Base-by-base conservation (phyloP, 1,140 invertebrate genomes). In the Phthorimaea operculella region DNA sequence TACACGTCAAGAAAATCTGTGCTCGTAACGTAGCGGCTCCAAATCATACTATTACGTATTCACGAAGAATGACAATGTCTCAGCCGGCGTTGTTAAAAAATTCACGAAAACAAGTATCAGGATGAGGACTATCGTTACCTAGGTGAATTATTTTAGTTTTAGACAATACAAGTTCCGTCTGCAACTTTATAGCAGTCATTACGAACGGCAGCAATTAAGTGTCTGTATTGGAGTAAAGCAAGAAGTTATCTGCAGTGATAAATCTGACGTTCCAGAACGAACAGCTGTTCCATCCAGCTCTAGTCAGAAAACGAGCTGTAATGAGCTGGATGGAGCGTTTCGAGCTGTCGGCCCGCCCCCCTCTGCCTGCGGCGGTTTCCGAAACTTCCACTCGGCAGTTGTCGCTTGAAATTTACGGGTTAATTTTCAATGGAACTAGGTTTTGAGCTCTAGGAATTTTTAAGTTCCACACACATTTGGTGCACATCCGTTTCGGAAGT, bases 331-430 rank as follows among this genome's bases (percentile, higher is more conserved):
- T 68, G 57, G 63, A 66, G 60, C 57, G 62, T 63, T 66, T 66
- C 59, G 62, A 71, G 68, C 66, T 68, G 66, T 70, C 74, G 71
- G 66, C 70, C 47, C 45, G 70, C 60, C 64, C 54, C 58, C 64
- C 68, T 28, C 66, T 64, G 72, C 80, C 80, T 72, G 60, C 76
- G 80, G 80, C 79, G 77, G 80, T 82, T 76, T 70, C 67, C 55
- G 68, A 79, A 83, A 83, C 66, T 83, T 83, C 70, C 66, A 71
- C 77, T 74, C 72, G 73, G 74, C 76, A 78, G 70, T 83, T 83
- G 80, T 82, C 75, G 79, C 74, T 56, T 70, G 63, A 79, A 83
- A 83, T 83, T 82, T 83, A 83, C 77, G 74, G 72, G 74, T 81
- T 83, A 83, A 83, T 83, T 80, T 83, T 76, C 79, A 83, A 79